phyloP scores from a whole-genome alignment of 2,888 invertebrate genomes.

The Drosophila nr. medialis region DNA sequence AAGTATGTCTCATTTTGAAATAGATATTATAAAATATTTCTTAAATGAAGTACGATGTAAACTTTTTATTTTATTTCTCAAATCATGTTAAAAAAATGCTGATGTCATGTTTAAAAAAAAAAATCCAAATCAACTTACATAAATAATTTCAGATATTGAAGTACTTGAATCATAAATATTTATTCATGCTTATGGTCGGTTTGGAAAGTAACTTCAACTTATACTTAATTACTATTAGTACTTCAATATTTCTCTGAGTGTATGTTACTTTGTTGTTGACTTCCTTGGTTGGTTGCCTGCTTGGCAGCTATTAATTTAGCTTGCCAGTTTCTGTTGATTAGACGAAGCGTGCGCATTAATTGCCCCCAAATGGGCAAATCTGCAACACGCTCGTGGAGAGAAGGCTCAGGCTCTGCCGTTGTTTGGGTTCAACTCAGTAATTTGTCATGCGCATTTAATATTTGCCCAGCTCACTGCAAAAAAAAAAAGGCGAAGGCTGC shows the following conservation, averaged over 20 bases:
- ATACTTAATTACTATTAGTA: neutral
- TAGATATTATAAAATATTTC: neutral
- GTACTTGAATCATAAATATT: neutral
- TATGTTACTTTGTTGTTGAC: neutral
- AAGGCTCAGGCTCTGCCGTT: neutral
- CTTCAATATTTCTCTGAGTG: neutral
- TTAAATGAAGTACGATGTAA: no score
- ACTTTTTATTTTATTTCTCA: neutral
- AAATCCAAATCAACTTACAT: neutral
- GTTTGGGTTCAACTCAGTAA: constrained; percentile 44
- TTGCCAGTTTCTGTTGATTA: constrained; percentile 80
- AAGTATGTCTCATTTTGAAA: neutral
- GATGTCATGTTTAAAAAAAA: neutral
- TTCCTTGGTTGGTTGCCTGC: constrained; percentile 55
- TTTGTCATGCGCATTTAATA: constrained; percentile 79
- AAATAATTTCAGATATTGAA: neutral
- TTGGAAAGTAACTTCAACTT: neutral
- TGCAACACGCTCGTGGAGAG: constrained; percentile 69
- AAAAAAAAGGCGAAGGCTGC: neutral
- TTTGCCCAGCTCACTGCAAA: constrained; percentile 43
- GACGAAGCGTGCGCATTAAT: constrained; percentile 81
- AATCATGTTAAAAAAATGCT: neutral
- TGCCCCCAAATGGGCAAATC: constrained; percentile 77
- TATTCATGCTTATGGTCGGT: neutral
- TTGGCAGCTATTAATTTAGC: constrained; percentile 78